Evolutionary conservation across 2,888 invertebrate species (phyloP).

Genomic region (Volucella bombylans): DNA sequence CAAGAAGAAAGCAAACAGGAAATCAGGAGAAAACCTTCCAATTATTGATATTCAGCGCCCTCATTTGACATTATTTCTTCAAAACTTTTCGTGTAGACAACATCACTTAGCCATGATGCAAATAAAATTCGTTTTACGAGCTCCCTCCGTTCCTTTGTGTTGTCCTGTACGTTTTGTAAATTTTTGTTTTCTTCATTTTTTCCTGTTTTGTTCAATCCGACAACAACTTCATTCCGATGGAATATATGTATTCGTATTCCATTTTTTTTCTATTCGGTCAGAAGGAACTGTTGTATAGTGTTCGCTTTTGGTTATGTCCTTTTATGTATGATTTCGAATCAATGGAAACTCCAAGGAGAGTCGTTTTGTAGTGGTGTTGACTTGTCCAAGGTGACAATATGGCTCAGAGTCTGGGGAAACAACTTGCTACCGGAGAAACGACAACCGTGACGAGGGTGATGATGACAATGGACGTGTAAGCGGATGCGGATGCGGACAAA

Average conservation of each 20-base stretch:
- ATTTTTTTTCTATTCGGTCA: conserved; percentile 34
- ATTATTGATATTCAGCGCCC: conserved; percentile 45
- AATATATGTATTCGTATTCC: conserved; percentile 61
- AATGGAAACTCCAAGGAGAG: conserved; percentile 37
- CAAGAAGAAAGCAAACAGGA: conserved; percentile 7
- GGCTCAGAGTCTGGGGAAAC: conserved; percentile 29
- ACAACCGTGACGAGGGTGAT: conserved; percentile 54
- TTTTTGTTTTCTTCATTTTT: conserved; percentile 16
- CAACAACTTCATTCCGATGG: conserved; percentile 57
- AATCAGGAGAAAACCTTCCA: conserved; percentile 14
- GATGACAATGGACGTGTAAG: conserved; percentile 68
- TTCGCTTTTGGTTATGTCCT: conserved; percentile 41
- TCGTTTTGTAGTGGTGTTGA: conserved; percentile 35
- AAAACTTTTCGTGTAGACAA: conserved; percentile 28
- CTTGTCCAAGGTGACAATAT: conserved; percentile 54
- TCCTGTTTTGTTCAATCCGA: background rate
- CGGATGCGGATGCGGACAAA: conserved; percentile 68
- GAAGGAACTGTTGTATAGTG: conserved; percentile 27
- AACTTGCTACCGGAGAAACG: conserved; percentile 21
- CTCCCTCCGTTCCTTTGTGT: background rate
- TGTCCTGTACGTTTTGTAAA: background rate
- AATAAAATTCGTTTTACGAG: conserved; percentile 40
- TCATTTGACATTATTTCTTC: conserved; percentile 23
- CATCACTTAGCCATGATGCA: conserved; percentile 38
- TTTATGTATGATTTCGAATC: conserved; percentile 50